Evolutionary conservation across 1,140 invertebrate genomes (phyloP).

Genomic region (Lanistes nyassanus): DNA sequence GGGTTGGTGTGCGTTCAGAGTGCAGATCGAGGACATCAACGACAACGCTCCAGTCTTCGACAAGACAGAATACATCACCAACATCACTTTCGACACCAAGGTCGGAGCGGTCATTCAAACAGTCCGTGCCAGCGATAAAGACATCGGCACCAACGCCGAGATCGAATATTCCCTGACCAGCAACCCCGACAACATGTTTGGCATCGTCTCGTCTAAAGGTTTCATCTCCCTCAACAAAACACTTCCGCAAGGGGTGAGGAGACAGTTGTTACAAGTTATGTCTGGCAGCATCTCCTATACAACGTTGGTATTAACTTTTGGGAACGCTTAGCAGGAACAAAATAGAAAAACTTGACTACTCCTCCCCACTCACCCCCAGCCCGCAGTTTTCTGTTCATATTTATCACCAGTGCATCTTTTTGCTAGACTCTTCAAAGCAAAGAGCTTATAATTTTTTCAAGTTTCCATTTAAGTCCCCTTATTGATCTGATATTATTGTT

Average conservation of each 20-base stretch:
- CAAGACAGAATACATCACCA: constrained; percentile 35
- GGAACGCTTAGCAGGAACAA: no score
- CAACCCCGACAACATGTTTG: constrained; percentile 23
- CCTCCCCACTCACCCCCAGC: no score
- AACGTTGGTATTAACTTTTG: no score
- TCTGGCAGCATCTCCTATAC: no score
- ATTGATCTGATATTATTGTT: no score
- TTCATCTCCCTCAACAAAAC: constrained; percentile 43
- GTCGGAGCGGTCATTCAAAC: not conserved
- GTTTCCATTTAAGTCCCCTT: no score
- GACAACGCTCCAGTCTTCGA: constrained; percentile 89
- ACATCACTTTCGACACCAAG: not conserved
- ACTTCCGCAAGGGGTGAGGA: constrained; percentile 24
- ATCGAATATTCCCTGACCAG: constrained; percentile 47
- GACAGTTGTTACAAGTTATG: no score
- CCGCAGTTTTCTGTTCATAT: no score
- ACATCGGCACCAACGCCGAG: constrained; percentile 53
- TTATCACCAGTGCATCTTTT: no score
- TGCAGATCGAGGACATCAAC: constrained; percentile 86
- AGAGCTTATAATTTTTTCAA: no score
- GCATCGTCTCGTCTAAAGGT: constrained; percentile 47
- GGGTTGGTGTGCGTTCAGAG: constrained; percentile 68
- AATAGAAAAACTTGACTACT: no score
- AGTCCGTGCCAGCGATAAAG: constrained; percentile 53
- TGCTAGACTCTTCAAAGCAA: no score